These are phyloP conservation scores for Caenorhabditis brenneri DNA, from an alignment of 1,140 invertebrate genomes.

Conservation along the genomic window DNA sequence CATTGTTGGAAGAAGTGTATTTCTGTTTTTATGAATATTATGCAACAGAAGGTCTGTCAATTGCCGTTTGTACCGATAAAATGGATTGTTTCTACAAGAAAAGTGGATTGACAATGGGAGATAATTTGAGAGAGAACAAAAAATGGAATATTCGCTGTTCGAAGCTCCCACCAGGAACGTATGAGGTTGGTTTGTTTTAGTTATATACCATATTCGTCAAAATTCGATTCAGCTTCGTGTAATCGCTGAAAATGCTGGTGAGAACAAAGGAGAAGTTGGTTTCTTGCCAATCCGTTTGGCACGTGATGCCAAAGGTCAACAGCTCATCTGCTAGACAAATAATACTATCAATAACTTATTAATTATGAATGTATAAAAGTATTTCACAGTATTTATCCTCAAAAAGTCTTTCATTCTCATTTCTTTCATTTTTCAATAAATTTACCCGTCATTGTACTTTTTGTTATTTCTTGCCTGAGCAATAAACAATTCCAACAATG, in stretches of 20 bases:
- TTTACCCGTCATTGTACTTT: neutral
- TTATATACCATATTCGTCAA: too few species aligned
- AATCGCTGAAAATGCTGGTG: slow-evolving; percentile 54
- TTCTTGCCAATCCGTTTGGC: slow-evolving; percentile 55
- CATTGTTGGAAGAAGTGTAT: slow-evolving; percentile 48
- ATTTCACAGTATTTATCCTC: neutral
- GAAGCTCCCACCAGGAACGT: slow-evolving; percentile 53
- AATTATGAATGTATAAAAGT: neutral
- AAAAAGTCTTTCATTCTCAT: neutral
- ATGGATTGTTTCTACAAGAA: slow-evolving; percentile 58
- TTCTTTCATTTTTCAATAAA: neutral
- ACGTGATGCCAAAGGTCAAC: slow-evolving; percentile 50
- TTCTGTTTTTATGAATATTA: slow-evolving; percentile 59
- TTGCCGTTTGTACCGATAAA: slow-evolving; percentile 54
- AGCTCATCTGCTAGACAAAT: slow-evolving; percentile 47
- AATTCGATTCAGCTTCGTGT: slow-evolving; percentile 45
- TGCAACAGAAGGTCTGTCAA: slow-evolving; percentile 49
- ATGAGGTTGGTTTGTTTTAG: slow-evolving; percentile 39
- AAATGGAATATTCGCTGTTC: slow-evolving; percentile 53
- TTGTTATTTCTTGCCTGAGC: neutral
- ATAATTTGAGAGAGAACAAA: slow-evolving; percentile 42
- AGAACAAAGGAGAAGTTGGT: slow-evolving; percentile 56
- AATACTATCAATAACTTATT: neutral
- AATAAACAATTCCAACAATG: neutral
- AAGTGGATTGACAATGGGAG: slow-evolving; percentile 29